Evolutionary conservation across 1,140 invertebrate species (phyloP).

Genomic region (Psix sp.): DNA sequence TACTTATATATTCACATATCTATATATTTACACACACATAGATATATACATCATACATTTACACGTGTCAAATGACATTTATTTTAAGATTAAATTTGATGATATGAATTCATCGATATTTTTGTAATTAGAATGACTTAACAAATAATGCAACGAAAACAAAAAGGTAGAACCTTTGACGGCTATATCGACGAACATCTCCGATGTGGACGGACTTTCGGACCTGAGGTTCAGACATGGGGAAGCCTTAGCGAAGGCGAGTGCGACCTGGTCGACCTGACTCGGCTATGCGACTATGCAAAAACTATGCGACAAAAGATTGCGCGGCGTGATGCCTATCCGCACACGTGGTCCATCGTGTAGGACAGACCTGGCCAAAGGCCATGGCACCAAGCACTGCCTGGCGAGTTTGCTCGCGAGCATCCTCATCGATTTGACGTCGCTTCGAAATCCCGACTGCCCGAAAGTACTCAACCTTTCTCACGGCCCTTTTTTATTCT

Average conservation of each 20-base stretch:
- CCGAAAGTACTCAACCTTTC: conserved; percentile 12
- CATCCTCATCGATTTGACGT: conserved; percentile 35
- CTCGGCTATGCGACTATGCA: no score
- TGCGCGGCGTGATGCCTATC: conserved; percentile 42
- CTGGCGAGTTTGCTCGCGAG: conserved; percentile 47
- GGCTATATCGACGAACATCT: conserved; percentile 56
- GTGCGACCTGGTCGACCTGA: conserved; percentile 62
- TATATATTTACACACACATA: no score
- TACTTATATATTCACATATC: no score
- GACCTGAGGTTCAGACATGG: conserved; percentile 62
- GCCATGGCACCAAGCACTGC: conserved; percentile 70
- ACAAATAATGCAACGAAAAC: not conserved
- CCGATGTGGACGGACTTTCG: conserved; percentile 64
- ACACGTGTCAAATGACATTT: no score
- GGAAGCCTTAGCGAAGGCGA: conserved; percentile 24
- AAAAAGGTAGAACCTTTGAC: conserved; percentile 19
- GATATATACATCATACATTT: no score
- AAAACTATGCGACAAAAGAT: conserved; percentile 58
- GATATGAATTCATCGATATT: no score
- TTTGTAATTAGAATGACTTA: no score
- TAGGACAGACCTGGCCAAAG: conserved; percentile 65
- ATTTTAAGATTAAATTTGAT: no score
- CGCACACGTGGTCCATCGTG: conserved; percentile 51
- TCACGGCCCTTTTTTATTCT: conserved; percentile 24
- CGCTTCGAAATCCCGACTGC: conserved; percentile 11